Base-by-base conservation (phyloP, 2,113 vertebrate species). In the Pleuronectes platessa region DNA sequence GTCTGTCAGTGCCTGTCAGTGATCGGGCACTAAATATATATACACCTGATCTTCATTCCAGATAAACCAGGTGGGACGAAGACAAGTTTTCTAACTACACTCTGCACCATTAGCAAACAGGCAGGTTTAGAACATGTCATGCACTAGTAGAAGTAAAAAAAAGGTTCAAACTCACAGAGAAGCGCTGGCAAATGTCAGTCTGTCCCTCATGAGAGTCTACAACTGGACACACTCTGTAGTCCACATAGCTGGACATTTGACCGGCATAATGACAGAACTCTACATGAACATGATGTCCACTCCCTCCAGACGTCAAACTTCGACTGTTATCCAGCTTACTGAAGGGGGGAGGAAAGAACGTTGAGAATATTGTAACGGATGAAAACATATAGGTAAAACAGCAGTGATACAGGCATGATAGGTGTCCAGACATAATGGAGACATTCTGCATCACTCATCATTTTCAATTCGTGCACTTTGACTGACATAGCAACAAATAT, bases 281-380 rank as follows among this genome's bases (percentile, higher is more conserved):
- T 0, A 91, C 13, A 2, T 87, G 78, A 23, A 79, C 20, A 10
- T 89, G 78, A 74, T 74, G 71, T 24, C 64, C 69, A 0, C 18
- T 7, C 6, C 23, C 61, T 60, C 53, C 81, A 0, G 88, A 75
- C 3, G 62, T 68, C 59, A 74, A 45, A 23, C 56, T 62, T 56
- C 91, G 92, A 45, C 81, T 84, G 78, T 88, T 92, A 55, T 93
- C 89, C 81, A 93, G 81, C 60, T 91, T 87, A 74, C 92, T 93
- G 53, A 21, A 72, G 74, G 40, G 23, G 71, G 9, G 40, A 47
- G 20, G 42, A 58, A 13, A 37, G 2, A 2, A 59, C 17, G 63
- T 51, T 12, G 53, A 18, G 5, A 13, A 26, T 2, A 68, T 5
- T 7, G 17, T 0, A 1, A 51, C 5, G 17, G 0, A 65, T 61